Evolutionary conservation across 2,888 invertebrate species (phyloP).

Genomic region (Erebia epiphron): DNA sequence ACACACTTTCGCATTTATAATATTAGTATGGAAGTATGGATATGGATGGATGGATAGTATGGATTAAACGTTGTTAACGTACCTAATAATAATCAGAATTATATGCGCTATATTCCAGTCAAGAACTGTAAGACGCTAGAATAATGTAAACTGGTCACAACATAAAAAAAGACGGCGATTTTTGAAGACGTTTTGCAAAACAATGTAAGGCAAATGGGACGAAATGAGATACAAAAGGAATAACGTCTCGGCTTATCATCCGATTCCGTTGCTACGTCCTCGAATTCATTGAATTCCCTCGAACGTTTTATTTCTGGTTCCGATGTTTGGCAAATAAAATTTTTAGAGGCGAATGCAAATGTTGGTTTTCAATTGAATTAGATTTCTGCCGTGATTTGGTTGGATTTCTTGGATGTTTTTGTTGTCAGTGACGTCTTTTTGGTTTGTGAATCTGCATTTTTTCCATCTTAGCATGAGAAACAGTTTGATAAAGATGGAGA

Average conservation of each 20-base stretch:
- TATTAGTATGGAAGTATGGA: too few species aligned
- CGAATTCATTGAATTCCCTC: conserved; percentile 38
- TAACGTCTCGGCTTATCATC: conserved; percentile 36
- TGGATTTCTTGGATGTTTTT: conserved; percentile 5
- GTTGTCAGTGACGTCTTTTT: not conserved
- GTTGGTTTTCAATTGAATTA: conserved; percentile 27
- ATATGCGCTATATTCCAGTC: not conserved
- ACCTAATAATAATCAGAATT: not conserved
- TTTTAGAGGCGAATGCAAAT: conserved; percentile 33
- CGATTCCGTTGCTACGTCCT: conserved; percentile 30
- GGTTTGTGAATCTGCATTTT: not conserved
- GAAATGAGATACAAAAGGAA: conserved; percentile 39
- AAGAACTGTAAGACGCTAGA: not conserved
- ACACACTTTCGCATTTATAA: too few species aligned
- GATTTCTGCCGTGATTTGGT: conserved; percentile 15
- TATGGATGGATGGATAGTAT: too few species aligned
- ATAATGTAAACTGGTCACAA: not conserved
- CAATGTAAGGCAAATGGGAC: conserved; percentile 36
- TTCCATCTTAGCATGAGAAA: not conserved
- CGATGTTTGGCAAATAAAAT: conserved; percentile 31
- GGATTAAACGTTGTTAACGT: too few species aligned
- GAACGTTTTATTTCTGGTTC: conserved; percentile 37
- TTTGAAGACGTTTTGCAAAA: conserved; percentile 35
- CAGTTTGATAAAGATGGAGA: too few species aligned
- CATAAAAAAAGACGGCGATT: conserved; percentile 27